These are phyloP conservation scores for Scaptomyza pallida DNA, from an alignment of 1,140 invertebrate species.

Conservation along the genomic window DNA sequence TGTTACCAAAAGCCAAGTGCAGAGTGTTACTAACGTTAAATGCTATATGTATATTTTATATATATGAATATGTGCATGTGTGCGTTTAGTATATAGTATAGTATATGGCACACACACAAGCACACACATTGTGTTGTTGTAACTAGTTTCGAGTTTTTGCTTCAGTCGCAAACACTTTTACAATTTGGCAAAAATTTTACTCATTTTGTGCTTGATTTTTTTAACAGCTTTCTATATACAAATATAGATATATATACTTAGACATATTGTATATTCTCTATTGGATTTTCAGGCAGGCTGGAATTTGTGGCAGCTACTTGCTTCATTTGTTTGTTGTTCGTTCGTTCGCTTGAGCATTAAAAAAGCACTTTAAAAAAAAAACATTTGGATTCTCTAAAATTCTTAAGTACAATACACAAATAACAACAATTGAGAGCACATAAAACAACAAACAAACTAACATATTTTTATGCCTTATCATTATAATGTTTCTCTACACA, in stretches of 20 bases:
- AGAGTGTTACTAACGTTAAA: not conserved
- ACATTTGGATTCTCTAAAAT: constrained; percentile 16
- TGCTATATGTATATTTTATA: constrained; percentile 2
- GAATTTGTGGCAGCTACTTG: not conserved
- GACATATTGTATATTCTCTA: not conserved
- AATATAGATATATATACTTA: not conserved
- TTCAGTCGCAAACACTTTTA: constrained; percentile 47
- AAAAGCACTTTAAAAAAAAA: not conserved
- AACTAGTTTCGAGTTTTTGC: constrained; percentile 42
- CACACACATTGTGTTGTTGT: constrained; percentile 12
- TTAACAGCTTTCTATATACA: constrained; percentile 9
- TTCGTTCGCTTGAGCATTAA: constrained; percentile 26
- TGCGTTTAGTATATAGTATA: not conserved
- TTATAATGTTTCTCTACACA: constrained; percentile 49
- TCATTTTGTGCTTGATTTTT: constrained; percentile 9
- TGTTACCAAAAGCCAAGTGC: not conserved
- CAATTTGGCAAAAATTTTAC: constrained; percentile 35
- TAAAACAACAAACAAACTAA: constrained; percentile 14
- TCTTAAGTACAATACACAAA: constrained; percentile 23
- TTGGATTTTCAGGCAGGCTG: not conserved
- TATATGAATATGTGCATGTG: not conserved
- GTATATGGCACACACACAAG: constrained; percentile 7
- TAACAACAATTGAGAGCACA: constrained; percentile 18
- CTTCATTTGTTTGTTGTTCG: not conserved
- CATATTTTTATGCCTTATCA: too few species aligned